Conservation (phyloP, 2,113 vertebrate species). For the Hippocampus mohnikei region DNA sequence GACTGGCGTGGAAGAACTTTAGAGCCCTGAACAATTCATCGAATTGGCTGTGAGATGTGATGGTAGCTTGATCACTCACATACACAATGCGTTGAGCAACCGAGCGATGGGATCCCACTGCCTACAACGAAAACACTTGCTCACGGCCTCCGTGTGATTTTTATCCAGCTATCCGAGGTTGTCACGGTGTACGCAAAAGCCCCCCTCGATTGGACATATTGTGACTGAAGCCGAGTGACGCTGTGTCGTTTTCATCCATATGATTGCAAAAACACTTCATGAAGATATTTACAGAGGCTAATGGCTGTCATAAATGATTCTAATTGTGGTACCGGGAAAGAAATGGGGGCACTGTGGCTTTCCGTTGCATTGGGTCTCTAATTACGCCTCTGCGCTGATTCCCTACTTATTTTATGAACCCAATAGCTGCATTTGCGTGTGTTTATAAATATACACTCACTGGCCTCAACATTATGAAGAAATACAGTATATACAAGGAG, state of each 20-base stretch:
- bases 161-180: not conserved
- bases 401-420: constrained; percentile 37
- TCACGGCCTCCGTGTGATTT: not conserved
- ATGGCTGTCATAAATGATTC: constrained; percentile 28
- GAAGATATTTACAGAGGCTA: constrained; percentile 31
- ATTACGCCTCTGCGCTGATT: constrained; percentile 55
- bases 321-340: constrained; percentile 29
- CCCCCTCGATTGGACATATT: not conserved
- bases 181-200: not conserved
- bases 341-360: constrained; percentile 13
- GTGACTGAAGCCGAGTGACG: not conserved
- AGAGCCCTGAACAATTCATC: too few species aligned
- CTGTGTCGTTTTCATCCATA: not conserved
- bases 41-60: too few species aligned
- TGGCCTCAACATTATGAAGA: not conserved
- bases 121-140: too few species aligned
- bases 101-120: too few species aligned
- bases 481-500: not conserved
- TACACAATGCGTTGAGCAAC: too few species aligned
- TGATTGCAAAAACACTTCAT: not conserved
- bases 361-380: constrained; percentile 26
- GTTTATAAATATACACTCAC: constrained; percentile 1
- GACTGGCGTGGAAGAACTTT: too few species aligned
- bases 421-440: constrained; percentile 7
- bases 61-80: too few species aligned